Conservation (phyloP, 2,888 invertebrate genomes). For the Spilosoma lubricipeda region DNA sequence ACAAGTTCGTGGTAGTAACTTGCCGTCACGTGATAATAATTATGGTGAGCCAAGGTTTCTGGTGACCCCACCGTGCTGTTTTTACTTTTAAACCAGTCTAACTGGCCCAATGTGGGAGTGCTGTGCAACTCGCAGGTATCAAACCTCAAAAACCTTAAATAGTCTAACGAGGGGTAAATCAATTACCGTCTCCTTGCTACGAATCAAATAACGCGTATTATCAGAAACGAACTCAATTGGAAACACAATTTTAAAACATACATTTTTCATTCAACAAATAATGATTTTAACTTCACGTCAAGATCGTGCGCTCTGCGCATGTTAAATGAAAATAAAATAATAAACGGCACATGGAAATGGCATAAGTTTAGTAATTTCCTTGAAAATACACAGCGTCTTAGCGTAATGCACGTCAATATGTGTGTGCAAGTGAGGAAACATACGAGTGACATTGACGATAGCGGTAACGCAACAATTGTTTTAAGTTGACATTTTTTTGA, state of each 20-base stretch:
- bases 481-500: too few species aligned
- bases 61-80: too few species aligned
- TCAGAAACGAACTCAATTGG: background rate
- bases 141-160: too few species aligned
- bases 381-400: slow-evolving; percentile 51
- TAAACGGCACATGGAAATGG: slow-evolving; percentile 24
- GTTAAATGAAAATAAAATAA: slow-evolving; percentile 33
- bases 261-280: background rate
- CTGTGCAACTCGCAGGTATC: too few species aligned
- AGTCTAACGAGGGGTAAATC: too few species aligned
- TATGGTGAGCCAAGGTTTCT: too few species aligned
- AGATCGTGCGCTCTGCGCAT: slow-evolving; percentile 9
- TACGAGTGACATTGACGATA: slow-evolving; percentile 18
- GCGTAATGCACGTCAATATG: slow-evolving; percentile 44
- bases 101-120: too few species aligned
- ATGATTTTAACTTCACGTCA: background rate
- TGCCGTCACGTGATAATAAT: too few species aligned
- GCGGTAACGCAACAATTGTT: background rate
- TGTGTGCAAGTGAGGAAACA: slow-evolving; percentile 23
- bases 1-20: too few species aligned
- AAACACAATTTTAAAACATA: background rate
- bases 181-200: background rate
- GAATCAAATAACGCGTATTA: background rate
- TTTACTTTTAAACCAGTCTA: too few species aligned
- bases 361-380: slow-evolving; percentile 60